A percentile compares a stretch with the other conserved stretches of the same genome.
phyloP scores from a whole-genome alignment of 2,888 invertebrate species.

The Calliphora vomitoria region DNA sequence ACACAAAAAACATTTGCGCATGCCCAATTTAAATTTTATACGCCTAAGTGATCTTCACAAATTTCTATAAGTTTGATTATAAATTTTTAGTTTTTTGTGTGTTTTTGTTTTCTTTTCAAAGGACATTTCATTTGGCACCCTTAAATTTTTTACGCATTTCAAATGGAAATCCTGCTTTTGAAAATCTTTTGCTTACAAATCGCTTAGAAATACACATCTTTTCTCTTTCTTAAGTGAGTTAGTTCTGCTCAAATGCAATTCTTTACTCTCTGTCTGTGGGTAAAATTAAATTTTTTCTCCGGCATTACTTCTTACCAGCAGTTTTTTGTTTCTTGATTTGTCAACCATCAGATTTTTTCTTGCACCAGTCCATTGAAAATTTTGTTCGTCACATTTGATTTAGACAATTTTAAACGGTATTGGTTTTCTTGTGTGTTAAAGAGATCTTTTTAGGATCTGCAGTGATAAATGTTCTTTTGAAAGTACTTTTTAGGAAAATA shows the following conservation, averaged over 20 bases:
- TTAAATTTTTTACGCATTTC: conserved; percentile 77
- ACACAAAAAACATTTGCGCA: conserved; percentile 73
- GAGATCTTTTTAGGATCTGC: neutral
- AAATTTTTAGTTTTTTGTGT: conserved; percentile 36
- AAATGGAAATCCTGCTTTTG: conserved; percentile 60
- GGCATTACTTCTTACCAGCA: neutral
- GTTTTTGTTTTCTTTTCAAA: conserved; percentile 52
- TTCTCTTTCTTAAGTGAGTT: conserved; percentile 22
- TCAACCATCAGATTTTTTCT: conserved; percentile 38
- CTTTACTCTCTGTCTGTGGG: conserved; percentile 45
- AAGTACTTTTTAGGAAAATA: neutral
- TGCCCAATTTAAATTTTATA: conserved; percentile 77
- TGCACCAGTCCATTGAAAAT: conserved; percentile 82
- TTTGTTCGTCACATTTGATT: conserved; percentile 83
- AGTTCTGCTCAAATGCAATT: conserved; percentile 63
- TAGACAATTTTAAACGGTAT: conserved; percentile 77
- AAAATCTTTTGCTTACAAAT: neutral
- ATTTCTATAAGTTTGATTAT: conserved; percentile 26
- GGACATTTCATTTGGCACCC: conserved; percentile 77
- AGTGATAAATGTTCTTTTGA: neutral
- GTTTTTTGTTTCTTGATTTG: conserved; percentile 20
- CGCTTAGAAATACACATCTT: neutral
- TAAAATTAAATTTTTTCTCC: too few species aligned
- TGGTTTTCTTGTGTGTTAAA: conserved; percentile 9
- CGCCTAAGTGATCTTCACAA: conserved; percentile 71